Percentiles rank a stretch among this genome's conserved stretches.
Evolutionary conservation across 2,888 invertebrate genomes (phyloP).

Genomic region (Ctena decussata): DNA sequence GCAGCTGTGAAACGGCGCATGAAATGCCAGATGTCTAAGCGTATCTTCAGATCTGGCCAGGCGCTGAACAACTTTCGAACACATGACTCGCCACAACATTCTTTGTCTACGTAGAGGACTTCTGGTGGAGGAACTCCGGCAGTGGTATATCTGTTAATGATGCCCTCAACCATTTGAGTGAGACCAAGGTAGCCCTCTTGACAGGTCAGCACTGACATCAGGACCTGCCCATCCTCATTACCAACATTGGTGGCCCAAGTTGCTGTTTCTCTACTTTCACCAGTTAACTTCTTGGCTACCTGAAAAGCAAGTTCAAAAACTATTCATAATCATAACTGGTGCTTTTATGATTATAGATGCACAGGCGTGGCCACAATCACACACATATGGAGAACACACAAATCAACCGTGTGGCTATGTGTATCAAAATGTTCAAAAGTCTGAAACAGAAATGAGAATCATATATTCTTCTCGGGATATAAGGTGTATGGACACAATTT

Average conservation of each 20-base stretch:
- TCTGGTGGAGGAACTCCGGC: constrained; percentile 61
- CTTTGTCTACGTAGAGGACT: constrained; percentile 73
- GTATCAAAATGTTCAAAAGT: too few species aligned
- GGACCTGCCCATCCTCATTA: constrained; percentile 68
- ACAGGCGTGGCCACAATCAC: too few species aligned
- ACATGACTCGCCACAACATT: constrained; percentile 65
- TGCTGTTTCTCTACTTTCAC: not conserved
- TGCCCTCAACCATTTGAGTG: constrained; percentile 53
- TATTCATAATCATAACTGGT: too few species aligned
- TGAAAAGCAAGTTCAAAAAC: not conserved
- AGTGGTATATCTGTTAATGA: constrained; percentile 57
- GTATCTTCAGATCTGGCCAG: constrained; percentile 54
- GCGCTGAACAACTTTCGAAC: constrained; percentile 28
- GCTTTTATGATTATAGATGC: too few species aligned
- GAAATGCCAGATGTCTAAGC: constrained; percentile 74
- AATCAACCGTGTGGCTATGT: too few species aligned
- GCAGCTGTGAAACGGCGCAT: constrained; percentile 61
- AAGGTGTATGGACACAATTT: too few species aligned
- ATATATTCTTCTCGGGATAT: too few species aligned
- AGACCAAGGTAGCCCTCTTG: constrained; percentile 65
- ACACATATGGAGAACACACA: too few species aligned
- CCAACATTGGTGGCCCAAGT: constrained; percentile 54
- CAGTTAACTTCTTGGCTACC: constrained; percentile 26
- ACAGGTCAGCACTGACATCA: constrained; percentile 66
- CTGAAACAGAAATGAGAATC: too few species aligned